phyloP scores from a whole-genome alignment of 2,113 vertebrate species.

The Athene noctua region DNA sequence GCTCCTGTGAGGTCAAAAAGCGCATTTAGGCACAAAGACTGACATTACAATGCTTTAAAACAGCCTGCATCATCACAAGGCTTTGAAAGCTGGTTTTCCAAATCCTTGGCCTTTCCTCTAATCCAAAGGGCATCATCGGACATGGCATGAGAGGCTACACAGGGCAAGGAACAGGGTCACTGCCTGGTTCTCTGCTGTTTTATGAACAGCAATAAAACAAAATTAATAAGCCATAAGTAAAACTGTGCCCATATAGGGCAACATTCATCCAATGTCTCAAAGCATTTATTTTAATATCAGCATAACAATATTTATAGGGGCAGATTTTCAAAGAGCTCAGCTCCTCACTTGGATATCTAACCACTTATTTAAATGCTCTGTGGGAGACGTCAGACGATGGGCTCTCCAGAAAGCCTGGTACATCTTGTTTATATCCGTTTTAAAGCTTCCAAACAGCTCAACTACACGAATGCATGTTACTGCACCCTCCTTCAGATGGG shows the following conservation, averaged over 20 bases:
- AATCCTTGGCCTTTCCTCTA: neutral
- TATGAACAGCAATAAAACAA: neutral
- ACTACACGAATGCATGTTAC: slow-evolving; percentile 3
- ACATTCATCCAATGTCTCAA: neutral
- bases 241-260: neutral
- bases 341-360: slow-evolving; percentile 20
- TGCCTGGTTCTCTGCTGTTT: neutral
- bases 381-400: neutral
- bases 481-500: neutral
- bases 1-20: slow-evolving; percentile 1
- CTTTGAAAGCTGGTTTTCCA: neutral
- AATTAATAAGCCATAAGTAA: neutral
- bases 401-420: slow-evolving; percentile 11
- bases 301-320: neutral
- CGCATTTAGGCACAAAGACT: neutral
- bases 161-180: neutral
- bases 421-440: slow-evolving; percentile 20
- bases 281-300: slow-evolving; percentile 3
- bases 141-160: accelerated
- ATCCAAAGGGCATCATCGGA: neutral
- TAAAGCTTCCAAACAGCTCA: slow-evolving; percentile 25
- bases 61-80: neutral
- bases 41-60: neutral
- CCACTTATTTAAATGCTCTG: neutral
- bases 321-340: slow-evolving; percentile 26